Evolutionary conservation across 2,113 vertebrate genomes (phyloP), one percentile per base, ranked within the genome.

Genomic region (Muntiacus muntjak): DNA sequence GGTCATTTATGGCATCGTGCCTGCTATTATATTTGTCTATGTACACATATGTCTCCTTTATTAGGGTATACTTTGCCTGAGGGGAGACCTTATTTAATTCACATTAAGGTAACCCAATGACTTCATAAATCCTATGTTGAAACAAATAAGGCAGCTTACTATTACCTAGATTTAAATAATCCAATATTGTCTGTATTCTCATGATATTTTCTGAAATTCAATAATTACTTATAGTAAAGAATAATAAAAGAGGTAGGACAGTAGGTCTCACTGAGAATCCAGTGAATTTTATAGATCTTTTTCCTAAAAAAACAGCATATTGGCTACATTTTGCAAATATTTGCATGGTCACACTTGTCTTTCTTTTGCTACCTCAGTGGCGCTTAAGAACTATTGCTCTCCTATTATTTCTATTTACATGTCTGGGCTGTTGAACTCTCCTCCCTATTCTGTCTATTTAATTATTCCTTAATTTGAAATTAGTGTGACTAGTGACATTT

Each of bases 381-480:
- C 33, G 47, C 25, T 58, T 9, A 57, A 94, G 50, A 89, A 52
- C 5, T 81, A 19, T 23, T 36, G 16, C 43, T 88, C 11, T 26
- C 30, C 15, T 78, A 14, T 58, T 64, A 78, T 92, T 95, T 93
- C 87, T 92, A 55, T 64, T 83, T 85, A 57, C 60, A 50, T 43
- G 7, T 95, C 26, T 79, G 84, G 55, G 11, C 28, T 96, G 6
- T 71, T 94, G 45, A 81, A 55, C 62, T 55, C 79, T 85, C 91
- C 17, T 64, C 26, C 40, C 28, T 96, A 74, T 94, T 91, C 52
- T 91, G 74, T 91, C 64, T 96, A 50, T 78, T 97, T 95, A 96
- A 79, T 95, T 82, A 45, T 87, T 95, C 16, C 54, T 86, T 54
- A 78, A 87, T 50, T 95, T 95, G 86, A 89, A 98, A 97, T 90